Percentiles rank a stretch among this genome's conserved stretches.
Conservation (phyloP, 2,797 vertebrate genomes). For the Cheirogaleus major region DNA sequence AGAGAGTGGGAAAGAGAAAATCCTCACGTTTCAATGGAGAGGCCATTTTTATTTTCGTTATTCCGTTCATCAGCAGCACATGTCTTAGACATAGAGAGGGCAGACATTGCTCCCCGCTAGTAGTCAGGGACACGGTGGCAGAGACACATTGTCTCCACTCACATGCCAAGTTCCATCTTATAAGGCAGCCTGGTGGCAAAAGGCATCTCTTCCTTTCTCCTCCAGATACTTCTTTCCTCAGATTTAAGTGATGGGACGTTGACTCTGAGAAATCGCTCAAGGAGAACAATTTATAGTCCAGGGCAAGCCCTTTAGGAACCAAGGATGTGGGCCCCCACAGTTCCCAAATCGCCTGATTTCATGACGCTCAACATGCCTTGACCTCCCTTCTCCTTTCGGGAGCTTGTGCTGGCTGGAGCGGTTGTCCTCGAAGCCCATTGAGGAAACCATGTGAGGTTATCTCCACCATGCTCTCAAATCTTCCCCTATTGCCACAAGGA, state of each 20-base stretch:
- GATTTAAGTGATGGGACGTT: constrained; percentile 3
- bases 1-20: not conserved
- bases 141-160: not conserved
- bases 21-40: not conserved
- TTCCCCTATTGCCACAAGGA: constrained; percentile 5
- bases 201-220: not conserved
- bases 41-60: not conserved
- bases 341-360: not conserved
- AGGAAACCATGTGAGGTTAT: constrained; percentile 18
- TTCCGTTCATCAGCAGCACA: not conserved
- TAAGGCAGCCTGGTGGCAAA: not conserved
- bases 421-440: constrained; percentile 31
- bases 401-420: not conserved
- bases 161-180: not conserved
- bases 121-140: not conserved
- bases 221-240: not conserved
- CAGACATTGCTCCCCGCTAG: not conserved
- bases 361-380: not conserved
- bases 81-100: not conserved
- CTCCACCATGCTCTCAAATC: constrained; percentile 5
- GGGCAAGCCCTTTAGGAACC: not conserved
- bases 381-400: not conserved
- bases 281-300: not conserved
- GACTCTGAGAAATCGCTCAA: not conserved
- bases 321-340: not conserved